Base-by-base conservation (phyloP, 1,140 invertebrate genomes). In the Drosophila bifasciata region DNA sequence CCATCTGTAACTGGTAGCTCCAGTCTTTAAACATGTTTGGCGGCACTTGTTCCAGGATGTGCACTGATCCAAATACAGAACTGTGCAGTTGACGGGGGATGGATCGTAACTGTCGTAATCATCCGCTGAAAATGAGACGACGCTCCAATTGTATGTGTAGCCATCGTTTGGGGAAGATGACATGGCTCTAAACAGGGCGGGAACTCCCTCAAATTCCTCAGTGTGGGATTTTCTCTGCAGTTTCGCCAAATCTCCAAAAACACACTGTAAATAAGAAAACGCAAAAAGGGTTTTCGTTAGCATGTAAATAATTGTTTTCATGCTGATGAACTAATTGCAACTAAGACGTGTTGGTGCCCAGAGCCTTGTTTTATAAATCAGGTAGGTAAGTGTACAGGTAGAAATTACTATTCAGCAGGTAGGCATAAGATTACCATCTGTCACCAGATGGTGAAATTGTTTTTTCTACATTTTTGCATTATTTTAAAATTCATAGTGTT, bases 31-130 rank as follows among this genome's bases (percentile, higher is more conserved):
- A 28, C 88, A 90, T 16, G 76, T 84, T 48, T 88, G 74, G 1
- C 78, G 46, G 43, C 88, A 99, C 90, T 97, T 98, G 79, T 95
- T 95, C 93, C 95, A 95, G 3, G 97, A 96, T 93, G 96, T 96
- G 91, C 97, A 98, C 79, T 97, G 94, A 9, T 95, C 94, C 95
- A 98, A 95, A 91, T 96, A 99, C 0, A 96, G 96, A 0, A 98
- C 97, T 1, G 97, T 97, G 91, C 98, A 99, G 92, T 98, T 98
- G 0, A 96, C 92, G 1, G 36, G n/a, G 5, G 23, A 15, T 46
- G 23, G 7, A 1, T 46, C 39, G 0, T 36, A 25, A 8, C 48
- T 67, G 6, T 64, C 16, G 3, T 50, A 46, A 16, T 58, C 84
- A 59, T 94, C 92, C 71, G 94, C 93, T 15, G 96, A 95, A 86